Base-by-base conservation (phyloP, 2,888 invertebrate species). In the Gymnosoma rotundatum region DNA sequence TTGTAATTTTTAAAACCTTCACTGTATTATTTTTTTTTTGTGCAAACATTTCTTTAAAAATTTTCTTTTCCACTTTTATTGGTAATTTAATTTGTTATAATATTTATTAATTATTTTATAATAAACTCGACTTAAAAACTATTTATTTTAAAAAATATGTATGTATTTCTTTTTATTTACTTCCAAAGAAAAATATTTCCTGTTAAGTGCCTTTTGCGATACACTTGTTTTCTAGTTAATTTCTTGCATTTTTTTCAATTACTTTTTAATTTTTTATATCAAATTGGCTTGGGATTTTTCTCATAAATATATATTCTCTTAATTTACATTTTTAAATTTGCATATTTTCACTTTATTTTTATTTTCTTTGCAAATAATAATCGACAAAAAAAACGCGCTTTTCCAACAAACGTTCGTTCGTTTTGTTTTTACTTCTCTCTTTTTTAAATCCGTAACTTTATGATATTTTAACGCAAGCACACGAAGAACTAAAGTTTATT, bases 401-500 rank as follows among this genome's bases (percentile, higher is more conserved):
- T 81, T 85, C 73, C 76, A 6, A 72, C 63, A 82, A 78, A 85
- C 86, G 79, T 83, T 85, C 87, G 78, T 72, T 63, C 32, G 45
- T 67, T 78, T 61, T 58, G 5, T 72, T 21, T 56, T 25, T 3
- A 38, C 14, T 54, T 61, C 38, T 56, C 80, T 78, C 66, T 73
- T 58, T 66, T 58, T 52, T 32, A 60, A 66, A 74, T 88, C 87
- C 89, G 90, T 89, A 87, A 87, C 87, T 88, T 88, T 90, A 89
- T 89, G 89, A 89, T 89, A 87, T 89, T 88, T 88, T 90, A 90
- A 89, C 88, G 90, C 89, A 90, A 91, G 89, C 89, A 89, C 90
- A 90, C 92, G 90, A 90, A 88, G 89, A 90, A 91, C 91, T 91
- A 87, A 89, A 87, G 81, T 84, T 86, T 83, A 78, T 86, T 79